Conservation (phyloP, 2,797 vertebrate genomes). For the Lerista edwardsae region DNA sequence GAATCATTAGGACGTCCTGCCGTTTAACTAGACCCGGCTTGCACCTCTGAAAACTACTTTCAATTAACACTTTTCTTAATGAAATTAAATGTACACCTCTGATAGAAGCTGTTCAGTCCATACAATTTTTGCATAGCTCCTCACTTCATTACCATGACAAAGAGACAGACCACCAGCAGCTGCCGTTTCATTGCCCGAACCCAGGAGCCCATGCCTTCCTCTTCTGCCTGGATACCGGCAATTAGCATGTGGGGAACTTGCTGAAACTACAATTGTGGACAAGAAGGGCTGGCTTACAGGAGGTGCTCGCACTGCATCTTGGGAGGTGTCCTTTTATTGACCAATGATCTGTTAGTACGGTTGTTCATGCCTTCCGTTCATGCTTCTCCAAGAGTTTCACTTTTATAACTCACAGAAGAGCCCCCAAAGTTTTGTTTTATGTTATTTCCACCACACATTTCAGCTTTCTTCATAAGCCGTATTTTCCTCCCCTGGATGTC, state of each 20-base stretch:
- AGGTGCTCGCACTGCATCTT: slow-evolving; percentile 58
- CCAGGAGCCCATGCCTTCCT: slow-evolving; percentile 52
- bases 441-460: background rate
- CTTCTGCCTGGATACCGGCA: slow-evolving; percentile 35
- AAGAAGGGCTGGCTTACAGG: slow-evolving; percentile 32
- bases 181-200: slow-evolving; percentile 71
- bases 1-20: slow-evolving; percentile 15
- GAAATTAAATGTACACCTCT: slow-evolving; percentile 29
- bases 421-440: background rate
- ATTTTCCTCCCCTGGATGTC: background rate
- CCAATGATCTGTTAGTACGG: background rate
- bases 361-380: background rate
- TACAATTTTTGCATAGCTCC: background rate
- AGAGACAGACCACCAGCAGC: slow-evolving; percentile 71
- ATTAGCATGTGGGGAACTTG: slow-evolving; percentile 45
- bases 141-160: slow-evolving; percentile 66
- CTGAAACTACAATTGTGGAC: slow-evolving; percentile 52
- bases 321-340: slow-evolving; percentile 67
- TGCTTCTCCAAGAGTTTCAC: background rate
- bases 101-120: background rate
- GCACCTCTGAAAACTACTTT: slow-evolving; percentile 6
- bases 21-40: slow-evolving; percentile 37
- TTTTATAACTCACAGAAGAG: background rate
- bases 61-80: background rate
- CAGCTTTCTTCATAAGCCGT: background rate